Evolutionary conservation across 37 sponge, comb jelly and placozoan species (phyloP).

Genomic region (Beroe ovata): DNA sequence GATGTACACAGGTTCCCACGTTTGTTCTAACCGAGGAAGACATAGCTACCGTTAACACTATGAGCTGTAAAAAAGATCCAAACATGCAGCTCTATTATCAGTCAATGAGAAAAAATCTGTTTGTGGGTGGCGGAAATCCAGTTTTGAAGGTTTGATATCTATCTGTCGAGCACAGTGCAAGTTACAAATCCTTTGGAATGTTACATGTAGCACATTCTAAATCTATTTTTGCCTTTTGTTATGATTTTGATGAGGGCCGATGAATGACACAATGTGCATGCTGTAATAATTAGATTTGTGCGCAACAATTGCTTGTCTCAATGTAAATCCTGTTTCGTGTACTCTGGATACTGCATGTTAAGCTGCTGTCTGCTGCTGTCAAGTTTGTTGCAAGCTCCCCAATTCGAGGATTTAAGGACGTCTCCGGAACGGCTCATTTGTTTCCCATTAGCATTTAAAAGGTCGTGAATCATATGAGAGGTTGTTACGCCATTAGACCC

Average conservation of each 20-base stretch:
- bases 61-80: slow-evolving; percentile 68
- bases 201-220: slow-evolving; percentile 41
- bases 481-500: background rate
- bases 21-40: slow-evolving; percentile 67
- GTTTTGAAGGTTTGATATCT: slow-evolving; percentile 36
- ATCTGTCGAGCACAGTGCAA: too few relatives aligned
- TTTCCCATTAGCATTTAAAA: too few relatives aligned
- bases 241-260: slow-evolving; percentile 16
- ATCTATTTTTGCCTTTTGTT: slow-evolving; percentile 43
- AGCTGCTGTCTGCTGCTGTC: slow-evolving; percentile 61
- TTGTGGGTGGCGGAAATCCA: slow-evolving; percentile 62
- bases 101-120: slow-evolving; percentile 67
- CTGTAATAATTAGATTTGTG: slow-evolving; percentile 30
- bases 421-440: too few relatives aligned
- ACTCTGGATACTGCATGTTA: slow-evolving; percentile 51
- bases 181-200: slow-evolving; percentile 39
- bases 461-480: too few relatives aligned
- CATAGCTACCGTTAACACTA: slow-evolving; percentile 67
- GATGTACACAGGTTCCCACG: slow-evolving; percentile 45
- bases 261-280: slow-evolving; percentile 47
- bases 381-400: background rate
- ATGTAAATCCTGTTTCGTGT: slow-evolving; percentile 46
- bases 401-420: too few relatives aligned
- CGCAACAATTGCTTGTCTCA: slow-evolving; percentile 63
- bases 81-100: slow-evolving; percentile 68